Evolutionary conservation across 2,888 invertebrate genomes (phyloP).

Genomic region (Ormyrus labotus): DNA sequence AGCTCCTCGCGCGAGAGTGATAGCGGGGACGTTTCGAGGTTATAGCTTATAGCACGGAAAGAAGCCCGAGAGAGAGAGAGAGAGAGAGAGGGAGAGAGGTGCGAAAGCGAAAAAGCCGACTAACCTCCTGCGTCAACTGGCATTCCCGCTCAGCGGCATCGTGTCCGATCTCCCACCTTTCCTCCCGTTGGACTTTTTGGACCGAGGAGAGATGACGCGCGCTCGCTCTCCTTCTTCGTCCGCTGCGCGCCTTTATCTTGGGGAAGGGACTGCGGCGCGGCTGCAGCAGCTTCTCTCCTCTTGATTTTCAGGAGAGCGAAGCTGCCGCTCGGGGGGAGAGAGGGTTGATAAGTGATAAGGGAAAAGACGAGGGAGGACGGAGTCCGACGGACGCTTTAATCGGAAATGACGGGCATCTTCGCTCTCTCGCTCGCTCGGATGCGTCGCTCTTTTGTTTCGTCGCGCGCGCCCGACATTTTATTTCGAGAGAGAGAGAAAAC

Average conservation of each 20-base stretch:
- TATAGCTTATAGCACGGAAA: neutral
- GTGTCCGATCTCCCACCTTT: slow-evolving; percentile 33
- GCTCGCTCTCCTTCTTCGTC: neutral
- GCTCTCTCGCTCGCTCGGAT: neutral
- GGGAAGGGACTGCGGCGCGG: neutral
- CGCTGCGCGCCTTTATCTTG: neutral
- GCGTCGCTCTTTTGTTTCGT: slow-evolving; percentile 37
- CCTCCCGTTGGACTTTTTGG: too few relatives aligned
- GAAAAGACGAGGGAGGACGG: neutral
- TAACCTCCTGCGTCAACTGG: slow-evolving; percentile 56
- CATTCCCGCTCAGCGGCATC: slow-evolving; percentile 55
- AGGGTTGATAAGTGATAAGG: slow-evolving; percentile 48
- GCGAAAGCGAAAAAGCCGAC: slow-evolving; percentile 28
- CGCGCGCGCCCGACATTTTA: neutral
- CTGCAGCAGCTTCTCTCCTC: neutral
- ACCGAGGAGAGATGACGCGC: neutral
- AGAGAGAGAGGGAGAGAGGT: neutral
- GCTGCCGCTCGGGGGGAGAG: neutral
- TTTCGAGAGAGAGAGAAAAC: slow-evolving; percentile 18
- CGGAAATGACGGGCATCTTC: slow-evolving; percentile 41
- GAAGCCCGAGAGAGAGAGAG: neutral
- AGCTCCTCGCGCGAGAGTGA: neutral
- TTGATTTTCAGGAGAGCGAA: neutral
- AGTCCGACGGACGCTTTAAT: neutral
- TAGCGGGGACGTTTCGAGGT: slow-evolving; percentile 30